Base-by-base conservation (phyloP, 1,140 invertebrate genomes). In the Aradophagus sp. region DNA sequence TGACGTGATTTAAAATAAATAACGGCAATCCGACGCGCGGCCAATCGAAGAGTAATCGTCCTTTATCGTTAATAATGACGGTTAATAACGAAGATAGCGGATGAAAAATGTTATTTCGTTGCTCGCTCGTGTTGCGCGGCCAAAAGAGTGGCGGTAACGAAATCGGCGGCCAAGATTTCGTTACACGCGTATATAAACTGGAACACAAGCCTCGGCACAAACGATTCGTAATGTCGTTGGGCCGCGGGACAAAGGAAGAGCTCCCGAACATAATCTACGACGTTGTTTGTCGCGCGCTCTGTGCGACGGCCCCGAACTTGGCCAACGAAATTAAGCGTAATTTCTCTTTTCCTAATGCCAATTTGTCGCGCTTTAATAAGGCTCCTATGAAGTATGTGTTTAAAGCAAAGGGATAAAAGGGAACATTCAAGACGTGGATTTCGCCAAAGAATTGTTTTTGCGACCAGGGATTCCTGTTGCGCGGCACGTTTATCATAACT, bases 191-290 rank as follows among this genome's bases (percentile, higher is more conserved):
- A 56, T 12, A 50, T n/a, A n/a, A 56, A 66, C 27, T 66, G 52
- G 35, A 20, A 26, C 41, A 56, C 44, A 48, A 66, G 34, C 52
- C 41, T 41, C n/a, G n/a, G 41, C 53, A 58, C 53, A 67, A 67
- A 67, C 53, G 53, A 67, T 58, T 67, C 47, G 63, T 58, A 58
- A 67, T 58, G 47, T 58, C 59, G 52, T 67, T 67, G 53, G 12
- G 45, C 38, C 31, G 31, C 13, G 39, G 63, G 53, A 59, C 63
- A 59, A 59, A 68, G 63, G 63, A 59, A 59, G 63, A 39, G 53
- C 47, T 59, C 47, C 55, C 47, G 63, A 59, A 68, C 63, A 61
- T 61, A 68, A 61, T 61, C 55, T 68, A 68, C 56, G 56, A 68
- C 35, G 56, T 61, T 61, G 65, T 68, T 68, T 68, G 55, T 61